Conservation (phyloP, 2,888 invertebrate species). For the Hyppa rectilinea region DNA sequence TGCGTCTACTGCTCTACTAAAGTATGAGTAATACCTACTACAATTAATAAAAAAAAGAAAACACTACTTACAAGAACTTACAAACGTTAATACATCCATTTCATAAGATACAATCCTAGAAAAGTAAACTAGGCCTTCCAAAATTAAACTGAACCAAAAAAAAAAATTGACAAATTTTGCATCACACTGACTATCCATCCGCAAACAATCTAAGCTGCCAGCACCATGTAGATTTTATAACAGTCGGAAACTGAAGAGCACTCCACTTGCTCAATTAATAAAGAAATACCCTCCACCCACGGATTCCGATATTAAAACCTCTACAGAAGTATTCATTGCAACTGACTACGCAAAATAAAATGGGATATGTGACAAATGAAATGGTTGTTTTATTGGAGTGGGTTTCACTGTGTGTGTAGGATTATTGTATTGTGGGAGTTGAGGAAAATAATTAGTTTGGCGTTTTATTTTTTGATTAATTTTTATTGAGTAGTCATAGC, state of each 20-base stretch:
- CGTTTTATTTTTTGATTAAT: conserved; percentile 2
- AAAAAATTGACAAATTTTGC: neutral
- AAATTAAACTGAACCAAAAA: neutral
- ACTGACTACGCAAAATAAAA: conserved; percentile 62
- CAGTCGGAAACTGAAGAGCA: conserved; percentile 72
- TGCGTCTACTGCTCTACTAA: neutral
- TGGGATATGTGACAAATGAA: conserved; percentile 41
- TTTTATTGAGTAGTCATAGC: no score
- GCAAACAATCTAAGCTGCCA: conserved; percentile 15
- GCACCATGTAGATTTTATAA: conserved; percentile 73
- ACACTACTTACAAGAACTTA: neutral
- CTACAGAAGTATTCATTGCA: conserved; percentile 65
- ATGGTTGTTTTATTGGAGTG: conserved; percentile 35
- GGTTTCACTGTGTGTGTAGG: neutral
- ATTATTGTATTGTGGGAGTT: neutral
- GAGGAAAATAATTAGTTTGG: conserved; percentile 23
- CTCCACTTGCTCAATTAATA: conserved; percentile 77
- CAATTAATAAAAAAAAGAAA: neutral
- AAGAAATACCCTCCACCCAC: conserved; percentile 68
- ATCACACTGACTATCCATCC: conserved; percentile 43
- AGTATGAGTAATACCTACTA: neutral
- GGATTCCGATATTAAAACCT: conserved; percentile 60
- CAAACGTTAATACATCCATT: neutral
- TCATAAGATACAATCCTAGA: neutral
- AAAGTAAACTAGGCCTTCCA: neutral